Evolutionary conservation across 2,113 vertebrate species (phyloP).

Genomic region (Thamnaconus septentrionalis): DNA sequence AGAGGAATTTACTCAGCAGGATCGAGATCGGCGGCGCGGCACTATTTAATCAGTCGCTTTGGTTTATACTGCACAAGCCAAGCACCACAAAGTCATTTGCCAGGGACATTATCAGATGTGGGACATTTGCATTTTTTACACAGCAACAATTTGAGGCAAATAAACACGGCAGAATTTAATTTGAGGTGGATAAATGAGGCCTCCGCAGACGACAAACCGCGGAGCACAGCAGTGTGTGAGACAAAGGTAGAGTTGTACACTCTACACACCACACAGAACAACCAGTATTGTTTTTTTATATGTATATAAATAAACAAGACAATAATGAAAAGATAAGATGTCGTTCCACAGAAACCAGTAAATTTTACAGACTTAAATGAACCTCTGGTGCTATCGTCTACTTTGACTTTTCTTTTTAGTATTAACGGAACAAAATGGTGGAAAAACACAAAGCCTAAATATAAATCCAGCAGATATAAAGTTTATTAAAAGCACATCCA

Average conservation of each 20-base stretch:
- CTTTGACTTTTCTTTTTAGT: too few relatives aligned
- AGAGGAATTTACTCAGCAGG: conserved; percentile 61
- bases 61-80: conserved; percentile 59
- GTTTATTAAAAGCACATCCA: neutral
- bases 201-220: conserved; percentile 18
- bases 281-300: neutral
- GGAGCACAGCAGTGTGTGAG: neutral
- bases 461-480: neutral
- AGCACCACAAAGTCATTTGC: conserved; percentile 70
- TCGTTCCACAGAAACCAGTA: too few relatives aligned
- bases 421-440: too few relatives aligned
- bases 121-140: conserved; percentile 56
- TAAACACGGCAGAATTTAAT: conserved; percentile 42
- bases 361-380: too few relatives aligned
- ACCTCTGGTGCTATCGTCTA: too few relatives aligned
- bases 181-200: conserved; percentile 14
- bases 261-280: neutral
- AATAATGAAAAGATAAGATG: too few relatives aligned
- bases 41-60: conserved; percentile 73
- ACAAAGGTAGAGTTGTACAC: neutral
- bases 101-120: conserved; percentile 44
- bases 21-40: conserved; percentile 58
- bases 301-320: too few relatives aligned
- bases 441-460: too few relatives aligned
- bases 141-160: conserved; percentile 50